These are phyloP conservation scores for Coranthus polyacanthus DNA, from an alignment of 2,797 vertebrate genomes.

Conservation along the genomic window DNA sequence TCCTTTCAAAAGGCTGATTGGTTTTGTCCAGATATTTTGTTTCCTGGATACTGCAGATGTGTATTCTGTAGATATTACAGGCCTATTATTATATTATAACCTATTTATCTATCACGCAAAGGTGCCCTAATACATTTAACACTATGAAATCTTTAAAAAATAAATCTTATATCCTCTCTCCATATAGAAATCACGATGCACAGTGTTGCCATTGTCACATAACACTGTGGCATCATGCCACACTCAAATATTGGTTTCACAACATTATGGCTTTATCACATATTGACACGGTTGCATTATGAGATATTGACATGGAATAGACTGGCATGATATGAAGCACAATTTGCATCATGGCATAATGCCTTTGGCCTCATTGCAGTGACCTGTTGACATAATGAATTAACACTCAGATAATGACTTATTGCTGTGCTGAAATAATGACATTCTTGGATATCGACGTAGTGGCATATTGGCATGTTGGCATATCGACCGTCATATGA, in stretches of 20 bases:
- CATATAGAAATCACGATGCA: too few species aligned
- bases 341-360: constrained; percentile 13
- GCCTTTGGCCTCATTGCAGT: background rate
- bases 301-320: background rate
- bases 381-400: constrained; percentile 12
- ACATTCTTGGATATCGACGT: constrained; percentile 3
- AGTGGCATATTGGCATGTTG: constrained; percentile 7
- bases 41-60: background rate
- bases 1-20: constrained; percentile 2
- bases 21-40: background rate
- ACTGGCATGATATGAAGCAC: background rate
- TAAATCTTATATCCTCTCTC: too few species aligned
- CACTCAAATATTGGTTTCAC: constrained; percentile 4
- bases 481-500: constrained; percentile 4
- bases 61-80: too few species aligned
- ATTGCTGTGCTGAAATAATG: constrained; percentile 1
- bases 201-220: background rate
- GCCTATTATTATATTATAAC: too few species aligned
- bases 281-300: background rate
- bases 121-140: too few species aligned
- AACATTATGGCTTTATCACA: background rate
- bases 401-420: background rate
- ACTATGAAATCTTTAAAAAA: too few species aligned
- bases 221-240: background rate
- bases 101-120: too few species aligned